These are phyloP conservation scores for Drosophila picticornis DNA, from an alignment of 2,888 invertebrate species.

Conservation along the genomic window DNA sequence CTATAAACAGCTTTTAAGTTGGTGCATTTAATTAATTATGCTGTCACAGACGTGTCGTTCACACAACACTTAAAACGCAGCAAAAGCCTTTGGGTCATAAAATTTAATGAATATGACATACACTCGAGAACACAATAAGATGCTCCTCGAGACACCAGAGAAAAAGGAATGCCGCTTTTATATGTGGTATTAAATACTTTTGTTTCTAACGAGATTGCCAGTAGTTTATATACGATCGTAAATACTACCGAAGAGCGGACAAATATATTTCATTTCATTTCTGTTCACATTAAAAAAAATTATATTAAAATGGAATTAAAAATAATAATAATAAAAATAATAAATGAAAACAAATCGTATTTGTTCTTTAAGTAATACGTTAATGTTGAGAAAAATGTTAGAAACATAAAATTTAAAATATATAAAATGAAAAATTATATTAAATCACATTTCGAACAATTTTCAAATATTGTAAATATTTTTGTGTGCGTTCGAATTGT, in stretches of 20 bases:
- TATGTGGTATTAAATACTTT: neutral
- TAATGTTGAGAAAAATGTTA: neutral
- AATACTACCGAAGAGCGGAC: neutral
- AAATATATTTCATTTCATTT: neutral
- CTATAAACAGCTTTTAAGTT: constrained; percentile 25
- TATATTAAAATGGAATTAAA: neutral
- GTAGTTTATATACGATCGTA: neutral
- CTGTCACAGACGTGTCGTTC: constrained; percentile 34
- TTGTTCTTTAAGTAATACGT: neutral
- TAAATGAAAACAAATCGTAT: neutral
- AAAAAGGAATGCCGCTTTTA: constrained; percentile 13
- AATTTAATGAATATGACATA: constrained; percentile 60
- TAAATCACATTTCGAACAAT: neutral
- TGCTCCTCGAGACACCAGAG: constrained; percentile 15
- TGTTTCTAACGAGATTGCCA: neutral
- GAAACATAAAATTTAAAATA: neutral
- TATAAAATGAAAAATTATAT: neutral
- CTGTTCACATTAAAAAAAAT: neutral
- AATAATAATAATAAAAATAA: no score
- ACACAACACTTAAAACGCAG: constrained; percentile 48
- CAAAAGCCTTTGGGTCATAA: constrained; percentile 40
- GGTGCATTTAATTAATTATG: constrained; percentile 57
- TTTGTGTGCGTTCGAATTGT: neutral
- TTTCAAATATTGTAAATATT: neutral
- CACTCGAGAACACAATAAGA: constrained; percentile 35